Percentiles rank a stretch among this genome's conserved stretches.
phyloP scores from a whole-genome alignment of 2,888 invertebrate genomes.

The Lacanobia oleracea region DNA sequence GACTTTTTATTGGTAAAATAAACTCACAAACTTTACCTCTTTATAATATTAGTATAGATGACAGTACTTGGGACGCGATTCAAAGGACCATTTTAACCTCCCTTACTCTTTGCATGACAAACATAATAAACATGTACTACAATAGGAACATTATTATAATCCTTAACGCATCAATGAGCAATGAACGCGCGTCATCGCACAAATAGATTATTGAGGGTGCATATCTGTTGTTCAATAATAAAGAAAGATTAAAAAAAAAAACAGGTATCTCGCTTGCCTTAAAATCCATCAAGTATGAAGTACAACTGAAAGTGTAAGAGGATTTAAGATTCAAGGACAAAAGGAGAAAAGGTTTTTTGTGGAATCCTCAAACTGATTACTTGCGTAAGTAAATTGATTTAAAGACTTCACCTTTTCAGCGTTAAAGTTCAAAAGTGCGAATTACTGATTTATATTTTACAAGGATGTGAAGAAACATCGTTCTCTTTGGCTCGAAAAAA shows the following conservation, averaged over 20 bases:
- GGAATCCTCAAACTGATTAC: not conserved
- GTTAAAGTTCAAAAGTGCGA: not conserved
- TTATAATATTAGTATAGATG: too few species aligned
- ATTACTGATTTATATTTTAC: not conserved
- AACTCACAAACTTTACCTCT: too few species aligned
- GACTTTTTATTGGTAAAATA: too few species aligned
- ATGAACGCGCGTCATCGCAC: constrained; percentile 37
- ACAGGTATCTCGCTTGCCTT: not conserved
- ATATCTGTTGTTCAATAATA: constrained; percentile 11
- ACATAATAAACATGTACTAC: constrained; percentile 4
- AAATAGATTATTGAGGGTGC: constrained; percentile 26
- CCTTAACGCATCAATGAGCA: constrained; percentile 29
- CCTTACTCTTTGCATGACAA: not conserved
- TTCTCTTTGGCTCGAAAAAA: too few species aligned
- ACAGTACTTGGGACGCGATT: not conserved
- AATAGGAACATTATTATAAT: constrained; percentile 49
- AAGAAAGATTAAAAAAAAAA: constrained; percentile 5
- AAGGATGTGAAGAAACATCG: not conserved
- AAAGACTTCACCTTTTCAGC: not conserved
- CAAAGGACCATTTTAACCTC: not conserved
- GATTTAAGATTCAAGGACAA: not conserved
- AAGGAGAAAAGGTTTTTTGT: not conserved
- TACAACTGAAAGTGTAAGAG: not conserved
- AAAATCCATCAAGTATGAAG: not conserved
- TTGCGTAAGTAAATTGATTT: not conserved